Conservation (phyloP, 2,888 invertebrate genomes). For the Drosophila robusta region DNA sequence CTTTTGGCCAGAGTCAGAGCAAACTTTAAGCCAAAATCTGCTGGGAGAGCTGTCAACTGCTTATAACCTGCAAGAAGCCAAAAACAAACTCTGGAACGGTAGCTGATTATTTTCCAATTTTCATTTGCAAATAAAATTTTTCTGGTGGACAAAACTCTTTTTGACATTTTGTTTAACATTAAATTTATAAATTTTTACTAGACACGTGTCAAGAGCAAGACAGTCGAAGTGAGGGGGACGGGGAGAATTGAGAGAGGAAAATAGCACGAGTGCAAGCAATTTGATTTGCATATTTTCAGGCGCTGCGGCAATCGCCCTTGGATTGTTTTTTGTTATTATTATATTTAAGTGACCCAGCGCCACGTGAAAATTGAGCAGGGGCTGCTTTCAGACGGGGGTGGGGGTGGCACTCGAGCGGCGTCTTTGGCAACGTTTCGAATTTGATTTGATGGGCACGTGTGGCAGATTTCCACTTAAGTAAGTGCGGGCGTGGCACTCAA, state of each 20-base stretch:
- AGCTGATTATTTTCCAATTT: slow-evolving; percentile 33
- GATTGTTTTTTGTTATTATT: slow-evolving; percentile 28
- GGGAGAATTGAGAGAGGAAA: not conserved
- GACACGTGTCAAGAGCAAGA: slow-evolving; percentile 58
- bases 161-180: slow-evolving; percentile 30
- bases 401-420: slow-evolving; percentile 15
- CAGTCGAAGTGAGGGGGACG: not conserved
- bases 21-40: slow-evolving; percentile 40
- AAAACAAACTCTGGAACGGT: slow-evolving; percentile 5
- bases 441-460: slow-evolving; percentile 67
- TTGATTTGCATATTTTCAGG: slow-evolving; percentile 56
- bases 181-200: slow-evolving; percentile 50
- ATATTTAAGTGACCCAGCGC: slow-evolving; percentile 38
- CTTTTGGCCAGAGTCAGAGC: slow-evolving; percentile 35
- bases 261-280: slow-evolving; percentile 6
- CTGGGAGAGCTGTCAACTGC: slow-evolving; percentile 31
- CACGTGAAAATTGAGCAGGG: slow-evolving; percentile 26
- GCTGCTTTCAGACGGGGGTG: not conserved
- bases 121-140: slow-evolving; percentile 4
- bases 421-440: slow-evolving; percentile 32
- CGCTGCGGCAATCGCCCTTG: slow-evolving; percentile 1
- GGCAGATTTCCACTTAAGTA: slow-evolving; percentile 56
- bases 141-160: slow-evolving; percentile 7
- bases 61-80: not conserved
- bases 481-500: slow-evolving; percentile 35